Evolutionary conservation across 2,888 invertebrate species (phyloP).

Genomic region (Micropterix aruncella): DNA sequence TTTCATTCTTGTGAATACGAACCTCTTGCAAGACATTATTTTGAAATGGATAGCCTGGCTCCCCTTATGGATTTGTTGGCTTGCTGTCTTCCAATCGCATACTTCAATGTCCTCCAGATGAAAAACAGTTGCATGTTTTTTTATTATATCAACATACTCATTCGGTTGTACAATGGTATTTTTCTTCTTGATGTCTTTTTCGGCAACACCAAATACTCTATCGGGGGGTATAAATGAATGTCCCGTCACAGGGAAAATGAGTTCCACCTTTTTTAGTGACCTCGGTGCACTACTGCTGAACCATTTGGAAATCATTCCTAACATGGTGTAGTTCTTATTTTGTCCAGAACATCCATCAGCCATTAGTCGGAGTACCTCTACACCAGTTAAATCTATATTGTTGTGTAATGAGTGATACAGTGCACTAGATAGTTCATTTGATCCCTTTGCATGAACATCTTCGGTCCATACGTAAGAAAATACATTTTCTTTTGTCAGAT

Average conservation of each 20-base stretch:
- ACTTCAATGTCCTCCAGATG: conserved; percentile 7
- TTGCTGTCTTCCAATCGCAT: conserved; percentile 8
- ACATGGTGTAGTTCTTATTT: conserved; percentile 1
- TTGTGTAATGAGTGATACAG: conserved; percentile 14
- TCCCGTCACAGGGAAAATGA: conserved; percentile 10
- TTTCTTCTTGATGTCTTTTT: conserved; percentile 9
- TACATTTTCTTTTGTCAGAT: conserved; percentile 12
- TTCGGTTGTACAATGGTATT: conserved; percentile 8
- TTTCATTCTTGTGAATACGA: not conserved
- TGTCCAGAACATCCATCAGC: not conserved
- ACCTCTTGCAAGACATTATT: not conserved
- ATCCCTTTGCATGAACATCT: conserved; percentile 15
- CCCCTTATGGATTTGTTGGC: not conserved
- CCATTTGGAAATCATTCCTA: conserved; percentile 7
- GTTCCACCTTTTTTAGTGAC: conserved; percentile 8
- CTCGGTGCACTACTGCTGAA: conserved; percentile 7
- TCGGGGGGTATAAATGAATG: conserved; percentile 5
- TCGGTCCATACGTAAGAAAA: conserved; percentile 17
- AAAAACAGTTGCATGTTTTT: conserved; percentile 7
- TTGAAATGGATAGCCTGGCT: not conserved
- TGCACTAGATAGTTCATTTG: conserved; percentile 17
- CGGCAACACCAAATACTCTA: conserved; percentile 10
- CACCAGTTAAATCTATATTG: too few relatives aligned
- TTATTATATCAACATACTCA: conserved; percentile 8
- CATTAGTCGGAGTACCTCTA: too few relatives aligned